Base-by-base conservation (phyloP, 2,888 invertebrate genomes). In the Drosophila seclusa region DNA sequence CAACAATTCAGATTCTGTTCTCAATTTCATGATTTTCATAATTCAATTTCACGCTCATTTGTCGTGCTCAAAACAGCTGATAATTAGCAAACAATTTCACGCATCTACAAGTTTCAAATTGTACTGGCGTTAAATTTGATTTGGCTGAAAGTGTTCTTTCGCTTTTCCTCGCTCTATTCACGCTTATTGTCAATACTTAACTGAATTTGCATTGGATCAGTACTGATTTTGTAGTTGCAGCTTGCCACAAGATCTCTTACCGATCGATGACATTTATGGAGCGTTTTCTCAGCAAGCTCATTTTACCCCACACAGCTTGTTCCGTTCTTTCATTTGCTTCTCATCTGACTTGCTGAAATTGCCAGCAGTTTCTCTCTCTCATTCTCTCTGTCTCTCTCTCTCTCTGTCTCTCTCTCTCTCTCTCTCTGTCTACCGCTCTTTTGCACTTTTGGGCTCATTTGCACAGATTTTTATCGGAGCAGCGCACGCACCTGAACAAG, bases 391-490 rank as follows among this genome's bases (percentile, higher is more conserved):
- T 36, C 16, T 29, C 5, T 53, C 16, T 27, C 2, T 16, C 32
- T 16, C 54, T 21, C 13, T 34, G 13, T 40, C 27, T 49, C 34
- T 2, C 27, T 36, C 16, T 29, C 5, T 53, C 16, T 27, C 2
- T 16, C 32, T 16, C 54, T 21, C 13, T 34, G 13, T 42, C 57
- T 32, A 38, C 10, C 36, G n/a, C 40, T 21, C 72, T 58, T 29
- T 49, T 11, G n/a, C 54, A 13, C 21, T 21, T 40, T 50, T 48
- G 24, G 64, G 54, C 64, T 79, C 79, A 79, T 80, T 79, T 79
- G 70, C 79, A 76, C 80, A 73, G 79, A 79, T 79, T 57, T 38
- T 70, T 73, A 79, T 79, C 79, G 34, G 64, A 52, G 70, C 66
- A 79, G 61, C 71, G 53, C 77, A 78, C 77, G 77, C 77, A 78